phyloP scores from a whole-genome alignment of 2,888 invertebrate genomes.

The Adelognathus sp. region DNA sequence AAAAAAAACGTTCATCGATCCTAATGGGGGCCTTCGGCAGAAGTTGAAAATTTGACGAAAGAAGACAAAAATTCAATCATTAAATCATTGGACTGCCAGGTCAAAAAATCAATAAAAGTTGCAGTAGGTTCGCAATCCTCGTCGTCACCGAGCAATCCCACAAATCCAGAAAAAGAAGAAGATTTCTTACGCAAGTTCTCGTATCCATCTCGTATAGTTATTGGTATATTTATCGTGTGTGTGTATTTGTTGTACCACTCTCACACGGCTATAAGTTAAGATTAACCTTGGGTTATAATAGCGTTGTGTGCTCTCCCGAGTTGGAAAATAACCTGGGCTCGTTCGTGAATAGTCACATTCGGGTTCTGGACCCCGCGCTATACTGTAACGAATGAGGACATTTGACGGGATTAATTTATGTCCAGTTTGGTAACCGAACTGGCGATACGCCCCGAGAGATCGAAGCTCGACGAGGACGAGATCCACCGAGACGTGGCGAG shows the following conservation, averaged over 20 bases:
- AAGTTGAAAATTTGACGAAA: too few relatives aligned
- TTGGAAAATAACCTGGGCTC: constrained; percentile 48
- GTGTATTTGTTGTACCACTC: constrained; percentile 9
- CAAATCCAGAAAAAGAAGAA: not conserved
- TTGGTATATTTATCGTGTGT: constrained; percentile 13
- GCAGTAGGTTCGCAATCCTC: not conserved
- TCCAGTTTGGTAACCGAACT: constrained; percentile 78
- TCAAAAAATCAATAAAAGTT: not conserved
- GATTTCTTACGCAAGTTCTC: constrained; percentile 36
- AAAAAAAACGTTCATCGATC: too few relatives aligned
- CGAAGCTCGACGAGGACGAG: constrained; percentile 29
- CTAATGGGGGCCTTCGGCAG: too few relatives aligned
- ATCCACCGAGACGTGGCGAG: constrained; percentile 10
- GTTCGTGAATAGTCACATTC: constrained; percentile 49
- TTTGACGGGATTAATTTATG: constrained; percentile 80
- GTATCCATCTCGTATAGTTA: not conserved
- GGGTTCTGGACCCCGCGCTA: constrained; percentile 64
- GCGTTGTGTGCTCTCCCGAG: constrained; percentile 47
- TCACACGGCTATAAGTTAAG: constrained; percentile 76
- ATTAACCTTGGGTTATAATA: constrained; percentile 77
- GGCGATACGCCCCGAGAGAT: constrained; percentile 19
- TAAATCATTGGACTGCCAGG: too few relatives aligned
- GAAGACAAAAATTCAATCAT: too few relatives aligned
- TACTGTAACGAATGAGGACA: constrained; percentile 77
- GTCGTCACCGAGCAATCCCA: not conserved